Base-by-base conservation (phyloP, 1,140 invertebrate genomes). In the Chrysomallon squamiferum region DNA sequence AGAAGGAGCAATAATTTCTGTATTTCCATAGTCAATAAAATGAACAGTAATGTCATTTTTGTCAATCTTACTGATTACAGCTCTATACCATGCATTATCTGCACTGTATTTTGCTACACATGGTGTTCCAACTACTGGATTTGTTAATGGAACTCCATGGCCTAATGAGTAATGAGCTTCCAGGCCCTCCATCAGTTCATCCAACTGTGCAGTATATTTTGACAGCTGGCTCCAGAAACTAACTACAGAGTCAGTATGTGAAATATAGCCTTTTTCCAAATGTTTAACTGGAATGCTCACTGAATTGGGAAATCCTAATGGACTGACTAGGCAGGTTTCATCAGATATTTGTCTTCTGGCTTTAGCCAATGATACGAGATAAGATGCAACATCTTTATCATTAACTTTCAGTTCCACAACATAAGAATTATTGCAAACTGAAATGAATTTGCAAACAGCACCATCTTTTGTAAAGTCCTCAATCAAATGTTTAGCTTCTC, bases 81-180 rank as follows among this genome's bases (percentile, higher is more conserved):
- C 86, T 73, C 86, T 68, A 71, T 92, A 94, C 91, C 92, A 94
- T 58, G 88, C 86, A 29, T 84, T 82, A 84, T 93, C 92, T 68
- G 87, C 87, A 69, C 89, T 88, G 69, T 90, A 94, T 41, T 90
- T 85, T 0, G 92, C 92, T 74, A 91, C 90, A 79, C 93, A 94
- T 0, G 91, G 89, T 41, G 89, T 85, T 6, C 90, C 90, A 30
- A 85, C 65, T 29, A 61, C 49, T 54, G 50, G 65, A 18, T 50
- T 56, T 49, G 20, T 29, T 27, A 66, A 13, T 22, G 65, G 58
- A 7, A 38, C 49, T 18, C 50, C 58, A 3, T 52, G 52, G 20
- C 35, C 50, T 11, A 22, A n/a, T 32, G 67, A 47, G n/a, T 74
- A 71, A 22, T 67, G 52, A 3, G 11, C 58, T 43, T 75, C 68